A percentile compares a stretch with the other conserved stretches of the same genome.
Conservation (phyloP, 2,797 vertebrate genomes). For the Cygnus olor region DNA sequence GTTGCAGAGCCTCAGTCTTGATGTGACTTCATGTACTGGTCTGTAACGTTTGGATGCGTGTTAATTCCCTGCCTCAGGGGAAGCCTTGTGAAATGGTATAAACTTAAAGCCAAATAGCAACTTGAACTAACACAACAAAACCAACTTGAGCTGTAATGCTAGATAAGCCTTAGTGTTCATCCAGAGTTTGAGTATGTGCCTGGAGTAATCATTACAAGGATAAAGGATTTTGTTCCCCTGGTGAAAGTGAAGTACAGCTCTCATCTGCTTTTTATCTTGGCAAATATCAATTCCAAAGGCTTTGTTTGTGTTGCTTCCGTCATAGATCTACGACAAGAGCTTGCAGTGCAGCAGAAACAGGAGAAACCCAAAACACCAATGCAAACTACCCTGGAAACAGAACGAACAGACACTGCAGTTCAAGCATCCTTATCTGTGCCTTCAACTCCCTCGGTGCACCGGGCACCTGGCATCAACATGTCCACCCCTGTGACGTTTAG, state of each 20-base stretch:
- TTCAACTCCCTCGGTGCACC: slow-evolving; percentile 79
- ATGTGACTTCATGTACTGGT: background rate
- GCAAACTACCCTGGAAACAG: slow-evolving; percentile 64
- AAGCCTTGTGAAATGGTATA: background rate
- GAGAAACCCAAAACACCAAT: slow-evolving; percentile 80
- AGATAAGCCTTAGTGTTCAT: background rate
- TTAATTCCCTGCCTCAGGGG: background rate
- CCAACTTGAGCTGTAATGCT: background rate
- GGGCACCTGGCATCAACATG: slow-evolving; percentile 64
- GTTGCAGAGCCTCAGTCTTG: background rate
- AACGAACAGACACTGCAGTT: slow-evolving; percentile 80
- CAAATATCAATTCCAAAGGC: background rate
- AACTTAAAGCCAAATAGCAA: background rate
- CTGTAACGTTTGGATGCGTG: background rate
- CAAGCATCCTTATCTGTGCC: slow-evolving; percentile 80
- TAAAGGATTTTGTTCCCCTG: background rate
- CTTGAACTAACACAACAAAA: background rate
- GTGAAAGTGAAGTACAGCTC: background rate
- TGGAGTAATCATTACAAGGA: background rate
- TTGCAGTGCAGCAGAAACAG: slow-evolving; percentile 94
- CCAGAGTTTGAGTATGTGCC: background rate
- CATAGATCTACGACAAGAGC: slow-evolving; percentile 92
- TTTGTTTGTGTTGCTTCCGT: background rate
- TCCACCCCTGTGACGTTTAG: slow-evolving; percentile 82
- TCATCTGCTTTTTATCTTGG: background rate